phyloP scores from a whole-genome alignment of 2,888 invertebrate genomes.

The Platycnemis pennipes region DNA sequence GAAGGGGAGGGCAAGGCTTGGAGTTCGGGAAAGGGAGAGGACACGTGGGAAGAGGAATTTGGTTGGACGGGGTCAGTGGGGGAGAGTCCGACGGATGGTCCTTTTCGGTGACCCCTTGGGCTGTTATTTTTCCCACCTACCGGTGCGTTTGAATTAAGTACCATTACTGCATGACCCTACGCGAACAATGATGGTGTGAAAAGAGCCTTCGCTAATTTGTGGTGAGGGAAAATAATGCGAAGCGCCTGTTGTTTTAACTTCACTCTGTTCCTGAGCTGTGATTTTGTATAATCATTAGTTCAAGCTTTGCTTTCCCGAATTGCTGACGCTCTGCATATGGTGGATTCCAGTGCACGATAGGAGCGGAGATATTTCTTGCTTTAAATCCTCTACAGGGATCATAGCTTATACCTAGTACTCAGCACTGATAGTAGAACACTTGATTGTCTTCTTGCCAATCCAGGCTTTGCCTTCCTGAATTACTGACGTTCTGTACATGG shows the following conservation, averaged over 20 bases:
- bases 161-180: neutral
- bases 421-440: too few species aligned
- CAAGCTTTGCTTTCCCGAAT: too few species aligned
- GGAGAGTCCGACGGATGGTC: constrained; percentile 33
- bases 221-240: neutral
- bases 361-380: too few species aligned
- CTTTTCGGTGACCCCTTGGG: constrained; percentile 47
- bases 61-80: constrained; percentile 63
- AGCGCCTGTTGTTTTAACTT: constrained; percentile 33
- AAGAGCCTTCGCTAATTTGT: neutral
- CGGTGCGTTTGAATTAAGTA: neutral
- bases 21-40: constrained; percentile 10
- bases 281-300: neutral
- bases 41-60: constrained; percentile 48
- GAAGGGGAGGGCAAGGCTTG: neutral
- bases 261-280: neutral
- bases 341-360: too few species aligned
- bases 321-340: too few species aligned
- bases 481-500: too few species aligned
- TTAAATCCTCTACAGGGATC: too few species aligned
- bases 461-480: too few species aligned
- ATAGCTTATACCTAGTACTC: too few species aligned
- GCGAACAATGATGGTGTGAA: constrained; percentile 10
- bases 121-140: constrained; percentile 9
- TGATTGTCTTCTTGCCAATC: too few species aligned